Evolutionary conservation across 1,140 invertebrate genomes (phyloP).

Genomic region (Aphelenchoides avenae): DNA sequence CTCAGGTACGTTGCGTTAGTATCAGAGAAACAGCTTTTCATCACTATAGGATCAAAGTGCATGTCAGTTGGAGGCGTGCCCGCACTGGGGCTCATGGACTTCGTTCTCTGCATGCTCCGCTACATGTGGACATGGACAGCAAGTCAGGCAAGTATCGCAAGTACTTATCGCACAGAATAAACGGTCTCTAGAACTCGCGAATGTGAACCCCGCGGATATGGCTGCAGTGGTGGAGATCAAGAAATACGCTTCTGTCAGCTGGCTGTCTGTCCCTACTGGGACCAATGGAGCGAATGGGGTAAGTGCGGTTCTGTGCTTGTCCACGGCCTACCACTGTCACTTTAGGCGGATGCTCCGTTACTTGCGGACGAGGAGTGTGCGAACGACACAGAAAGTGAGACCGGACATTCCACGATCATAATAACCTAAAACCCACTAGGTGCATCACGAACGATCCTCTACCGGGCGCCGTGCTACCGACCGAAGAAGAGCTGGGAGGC

Average conservation of each 20-base stretch:
- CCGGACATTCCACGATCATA: background rate
- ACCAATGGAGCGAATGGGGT: constrained; percentile 34
- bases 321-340: too few species aligned
- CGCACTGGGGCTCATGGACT: constrained; percentile 28
- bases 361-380: constrained; percentile 26
- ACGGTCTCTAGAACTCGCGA: constrained; percentile 26
- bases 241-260: constrained; percentile 36
- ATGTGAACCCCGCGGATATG: constrained; percentile 26
- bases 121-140: constrained; percentile 42
- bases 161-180: background rate
- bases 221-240: constrained; percentile 26
- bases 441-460: constrained; percentile 27
- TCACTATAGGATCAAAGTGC: constrained; percentile 36
- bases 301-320: too few species aligned
- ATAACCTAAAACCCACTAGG: background rate
- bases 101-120: constrained; percentile 37
- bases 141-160: constrained; percentile 17
- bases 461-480: constrained; percentile 27
- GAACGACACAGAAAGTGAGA: constrained; percentile 14
- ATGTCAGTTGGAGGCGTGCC: constrained; percentile 33
- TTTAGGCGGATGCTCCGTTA: constrained; percentile 26
- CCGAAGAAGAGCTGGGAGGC: constrained; percentile 25
- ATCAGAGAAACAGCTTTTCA: too few species aligned
- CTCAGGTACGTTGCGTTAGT: too few species aligned
- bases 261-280: constrained; percentile 38